Base-by-base conservation (phyloP, 2,797 vertebrate species). In the Takifugu ocellatus region DNA sequence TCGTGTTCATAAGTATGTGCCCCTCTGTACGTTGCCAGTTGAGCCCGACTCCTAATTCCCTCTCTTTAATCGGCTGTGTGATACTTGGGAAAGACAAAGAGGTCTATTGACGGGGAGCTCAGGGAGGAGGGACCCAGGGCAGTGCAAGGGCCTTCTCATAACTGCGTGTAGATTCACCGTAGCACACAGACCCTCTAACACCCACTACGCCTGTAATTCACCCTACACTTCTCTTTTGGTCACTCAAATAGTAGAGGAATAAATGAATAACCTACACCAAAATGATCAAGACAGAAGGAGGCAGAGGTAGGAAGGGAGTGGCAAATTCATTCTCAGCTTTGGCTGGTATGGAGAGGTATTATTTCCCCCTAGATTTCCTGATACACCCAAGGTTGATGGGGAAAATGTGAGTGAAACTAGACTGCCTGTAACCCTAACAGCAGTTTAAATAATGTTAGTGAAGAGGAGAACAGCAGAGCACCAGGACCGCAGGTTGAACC, bases 51-150 rank as follows among this genome's bases (percentile, higher is more conserved):
- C 78, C 82, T 92, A 92, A 92, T 91, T 91, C 89, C 82, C 80
- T 78, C 83, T 64, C 73, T 90, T 89, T 91, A 92, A 92, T 92
- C 87, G 78, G 86, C 88, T 87, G 89, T 88, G 86, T 89, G 89
- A 92, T 91, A 90, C 88, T 90, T 88, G 85, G 72, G 56, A 78
- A 81, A 86, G 82, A 92, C 91, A 92, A 92, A 92, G 90, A 82
- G 66, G 71, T 63, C 85, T 83, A 90, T 92, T 92, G 86, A 91
- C 80, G 59, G 78, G 63, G 68, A 71, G 70, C 48, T 42, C 15
- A 46, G 61, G 66, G 59, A 33, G 74, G 72, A 65, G 72, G 64
- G 70, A 51, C 56, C 25, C 36, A 44, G 72, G 63, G 70, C 67
- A 70, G 59, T 47, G 65, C 70, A 76, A 75, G n/a, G 68, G 64